Evolutionary conservation across 2,888 invertebrate genomes (phyloP).

Genomic region (Beris chalybata): DNA sequence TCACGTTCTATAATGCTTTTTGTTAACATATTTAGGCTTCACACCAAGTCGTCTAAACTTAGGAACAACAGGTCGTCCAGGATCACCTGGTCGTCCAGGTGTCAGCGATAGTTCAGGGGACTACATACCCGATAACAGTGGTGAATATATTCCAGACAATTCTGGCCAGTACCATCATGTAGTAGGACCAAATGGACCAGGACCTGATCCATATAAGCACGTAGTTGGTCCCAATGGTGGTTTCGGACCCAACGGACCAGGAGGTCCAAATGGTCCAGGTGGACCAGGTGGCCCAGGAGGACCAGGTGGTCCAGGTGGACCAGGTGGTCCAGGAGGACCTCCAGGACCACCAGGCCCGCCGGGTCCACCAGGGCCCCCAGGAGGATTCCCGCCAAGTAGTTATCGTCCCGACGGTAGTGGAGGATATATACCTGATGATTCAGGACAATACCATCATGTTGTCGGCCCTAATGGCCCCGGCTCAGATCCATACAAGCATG

Average conservation of each 20-base stretch:
- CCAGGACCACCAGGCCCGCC: slow-evolving; percentile 43
- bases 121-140: slow-evolving; percentile 39
- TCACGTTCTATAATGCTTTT: too few relatives aligned
- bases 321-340: slow-evolving; percentile 42
- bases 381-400: slow-evolving; percentile 38
- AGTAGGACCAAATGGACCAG: slow-evolving; percentile 51
- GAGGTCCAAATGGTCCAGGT: slow-evolving; percentile 33
- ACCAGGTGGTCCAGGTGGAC: slow-evolving; percentile 44
- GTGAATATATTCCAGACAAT: slow-evolving; percentile 53
- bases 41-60: too few relatives aligned
- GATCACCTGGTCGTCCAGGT: neutral
- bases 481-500: slow-evolving; percentile 22
- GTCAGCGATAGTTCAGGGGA: neutral
- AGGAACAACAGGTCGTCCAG: too few relatives aligned
- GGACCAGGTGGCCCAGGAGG: slow-evolving; percentile 41
- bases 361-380: slow-evolving; percentile 32
- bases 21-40: too few relatives aligned
- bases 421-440: slow-evolving; percentile 52
- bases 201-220: too few relatives aligned
- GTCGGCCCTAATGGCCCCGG: slow-evolving; percentile 22
- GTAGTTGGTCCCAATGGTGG: slow-evolving; percentile 39
- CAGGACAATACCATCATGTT: slow-evolving; percentile 48
- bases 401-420: slow-evolving; percentile 41
- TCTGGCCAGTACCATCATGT: slow-evolving; percentile 50
- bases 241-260: slow-evolving; percentile 41